These are phyloP conservation scores for Euspilapteryx auroguttella DNA, from an alignment of 2,888 invertebrate genomes.

Conservation along the genomic window DNA sequence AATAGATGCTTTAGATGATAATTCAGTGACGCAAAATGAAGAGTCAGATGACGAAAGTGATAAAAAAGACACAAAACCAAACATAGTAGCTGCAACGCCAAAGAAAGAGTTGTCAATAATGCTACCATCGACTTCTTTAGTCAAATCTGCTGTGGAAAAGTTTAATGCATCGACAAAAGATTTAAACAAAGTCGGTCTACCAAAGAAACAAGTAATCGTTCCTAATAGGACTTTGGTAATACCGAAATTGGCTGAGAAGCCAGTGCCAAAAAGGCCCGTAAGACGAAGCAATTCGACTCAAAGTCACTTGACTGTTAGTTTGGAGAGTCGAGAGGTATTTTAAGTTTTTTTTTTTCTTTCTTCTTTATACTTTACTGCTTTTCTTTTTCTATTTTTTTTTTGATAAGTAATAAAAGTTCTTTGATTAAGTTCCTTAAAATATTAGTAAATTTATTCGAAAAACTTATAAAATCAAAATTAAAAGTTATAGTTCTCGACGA, in stretches of 20 bases:
- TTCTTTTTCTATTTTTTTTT: constrained; percentile 11
- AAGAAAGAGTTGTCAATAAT: constrained; percentile 29
- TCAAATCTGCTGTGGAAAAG: constrained; percentile 41
- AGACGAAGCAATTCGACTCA: constrained; percentile 49
- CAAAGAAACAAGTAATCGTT: constrained; percentile 42
- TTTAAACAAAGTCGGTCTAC: constrained; percentile 35
- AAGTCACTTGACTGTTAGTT: constrained; percentile 21
- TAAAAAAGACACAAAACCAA: constrained; percentile 26
- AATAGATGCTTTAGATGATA: constrained; percentile 7
- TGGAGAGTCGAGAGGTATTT: constrained; percentile 36
- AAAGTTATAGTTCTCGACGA: too few relatives aligned
- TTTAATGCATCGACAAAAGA: constrained; percentile 28
- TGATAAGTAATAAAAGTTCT: too few relatives aligned
- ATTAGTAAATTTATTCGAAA: too few relatives aligned
- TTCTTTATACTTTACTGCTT: too few relatives aligned
- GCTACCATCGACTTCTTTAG: constrained; percentile 43
- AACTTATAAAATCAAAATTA: too few relatives aligned
- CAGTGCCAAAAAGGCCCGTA: constrained; percentile 46
- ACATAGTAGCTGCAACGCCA: constrained; percentile 47
- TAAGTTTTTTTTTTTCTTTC: constrained; percentile 23
- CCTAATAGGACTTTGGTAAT: constrained; percentile 53
- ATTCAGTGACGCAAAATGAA: constrained; percentile 8
- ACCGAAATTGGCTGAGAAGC: constrained; percentile 50
- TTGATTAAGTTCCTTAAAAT: too few relatives aligned
- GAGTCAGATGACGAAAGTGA: constrained; percentile 13